A percentile compares a stretch with the other conserved stretches of the same genome.
phyloP scores from a whole-genome alignment of 1,140 invertebrate species.

The Drosophila tani region DNA sequence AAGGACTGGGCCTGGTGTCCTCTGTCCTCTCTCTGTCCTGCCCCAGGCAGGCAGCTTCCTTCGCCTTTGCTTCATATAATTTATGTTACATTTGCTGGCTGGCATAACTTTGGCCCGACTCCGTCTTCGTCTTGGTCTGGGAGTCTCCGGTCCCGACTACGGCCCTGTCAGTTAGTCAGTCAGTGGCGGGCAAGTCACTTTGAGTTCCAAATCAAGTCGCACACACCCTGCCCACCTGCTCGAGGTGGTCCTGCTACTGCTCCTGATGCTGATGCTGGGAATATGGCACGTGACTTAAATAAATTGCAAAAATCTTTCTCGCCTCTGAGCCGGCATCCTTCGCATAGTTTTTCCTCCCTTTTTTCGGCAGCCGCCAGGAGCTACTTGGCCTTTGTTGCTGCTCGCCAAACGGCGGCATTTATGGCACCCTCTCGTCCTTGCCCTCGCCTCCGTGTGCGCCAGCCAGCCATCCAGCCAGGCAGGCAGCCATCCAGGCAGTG shows the following conservation, averaged over 20 bases:
- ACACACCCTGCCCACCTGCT: slow-evolving; percentile 9
- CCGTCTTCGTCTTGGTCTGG: slow-evolving; percentile 13
- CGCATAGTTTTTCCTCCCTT: slow-evolving; percentile 59
- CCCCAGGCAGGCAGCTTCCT: slow-evolving; percentile 62
- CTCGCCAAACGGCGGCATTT: slow-evolving; percentile 52
- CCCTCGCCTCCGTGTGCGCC: slow-evolving; percentile 4
- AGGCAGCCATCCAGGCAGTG: neutral
- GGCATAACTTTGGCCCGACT: slow-evolving; percentile 71
- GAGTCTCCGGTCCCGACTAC: neutral
- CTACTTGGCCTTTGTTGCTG: slow-evolving; percentile 61
- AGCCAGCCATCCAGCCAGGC: neutral
- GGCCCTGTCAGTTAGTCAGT: slow-evolving; percentile 52
- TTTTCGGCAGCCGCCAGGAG: slow-evolving; percentile 2
- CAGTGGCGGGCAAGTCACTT: slow-evolving; percentile 72
- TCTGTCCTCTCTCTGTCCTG: neutral
- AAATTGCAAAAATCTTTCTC: slow-evolving; percentile 82
- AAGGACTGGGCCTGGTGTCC: neutral
- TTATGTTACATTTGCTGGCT: slow-evolving; percentile 81
- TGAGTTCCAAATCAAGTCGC: slow-evolving; percentile 78
- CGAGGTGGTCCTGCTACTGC: neutral
- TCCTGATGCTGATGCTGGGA: slow-evolving; percentile 30
- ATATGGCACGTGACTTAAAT: slow-evolving; percentile 82
- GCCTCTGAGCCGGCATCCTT: slow-evolving; percentile 70
- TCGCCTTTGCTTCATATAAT: slow-evolving; percentile 79
- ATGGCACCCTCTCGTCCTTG: slow-evolving; percentile 14